Evolutionary conservation across 2,113 vertebrate species (phyloP).

Genomic region (Buteo buteo): DNA sequence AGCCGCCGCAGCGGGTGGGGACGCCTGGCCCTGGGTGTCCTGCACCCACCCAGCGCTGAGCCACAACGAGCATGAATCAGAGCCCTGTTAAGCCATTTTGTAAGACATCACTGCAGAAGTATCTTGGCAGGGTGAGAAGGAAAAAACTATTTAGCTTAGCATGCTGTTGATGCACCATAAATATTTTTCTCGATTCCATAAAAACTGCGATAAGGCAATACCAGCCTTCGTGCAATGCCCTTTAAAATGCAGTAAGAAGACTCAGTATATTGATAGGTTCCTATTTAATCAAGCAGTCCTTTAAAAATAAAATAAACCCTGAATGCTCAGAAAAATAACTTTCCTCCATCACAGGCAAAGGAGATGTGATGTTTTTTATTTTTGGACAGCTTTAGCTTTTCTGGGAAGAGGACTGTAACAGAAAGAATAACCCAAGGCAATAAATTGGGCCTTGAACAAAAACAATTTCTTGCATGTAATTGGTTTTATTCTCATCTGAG

Average conservation of each 20-base stretch:
- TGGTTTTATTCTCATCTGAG: not conserved
- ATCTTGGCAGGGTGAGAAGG: not conserved
- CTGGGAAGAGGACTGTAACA: not conserved
- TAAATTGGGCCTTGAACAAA: not conserved
- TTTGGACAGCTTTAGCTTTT: not conserved
- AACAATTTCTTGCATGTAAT: not conserved
- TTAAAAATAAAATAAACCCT: not conserved
- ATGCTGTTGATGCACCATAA: not conserved
- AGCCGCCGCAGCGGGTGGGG: not conserved
- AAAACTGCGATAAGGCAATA: not conserved
- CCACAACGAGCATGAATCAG: accelerated
- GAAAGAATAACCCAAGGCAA: not conserved
- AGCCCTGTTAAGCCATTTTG: not conserved
- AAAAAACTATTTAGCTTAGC: not conserved
- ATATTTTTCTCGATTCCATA: not conserved
- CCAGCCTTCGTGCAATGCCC: not conserved
- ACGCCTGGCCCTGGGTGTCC: not conserved
- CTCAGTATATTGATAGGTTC: not conserved
- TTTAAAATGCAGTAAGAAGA: not conserved
- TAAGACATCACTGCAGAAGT: not conserved
- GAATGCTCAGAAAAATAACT: not conserved
- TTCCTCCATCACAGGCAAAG: not conserved
- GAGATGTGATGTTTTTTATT: not conserved
- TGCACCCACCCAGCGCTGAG: not conserved
- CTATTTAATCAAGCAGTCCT: not conserved